Percentiles rank a stretch among this genome's conserved stretches.
These are phyloP conservation scores for Pampusana beccarii DNA, from an alignment of 2,113 vertebrate genomes.

Conservation along the genomic window DNA sequence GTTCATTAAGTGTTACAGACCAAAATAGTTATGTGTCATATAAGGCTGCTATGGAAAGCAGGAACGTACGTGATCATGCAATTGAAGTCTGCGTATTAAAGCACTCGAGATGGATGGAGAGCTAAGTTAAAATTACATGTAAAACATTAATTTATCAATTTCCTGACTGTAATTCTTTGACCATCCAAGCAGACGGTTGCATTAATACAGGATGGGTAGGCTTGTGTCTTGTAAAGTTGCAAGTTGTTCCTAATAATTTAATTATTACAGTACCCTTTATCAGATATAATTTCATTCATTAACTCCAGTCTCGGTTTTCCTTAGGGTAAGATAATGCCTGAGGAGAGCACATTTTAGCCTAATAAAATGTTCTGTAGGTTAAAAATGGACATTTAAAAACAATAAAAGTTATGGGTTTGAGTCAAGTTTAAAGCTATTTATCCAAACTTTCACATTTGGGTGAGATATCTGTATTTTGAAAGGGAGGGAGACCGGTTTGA, in stretches of 20 bases:
- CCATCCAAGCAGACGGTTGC: background rate
- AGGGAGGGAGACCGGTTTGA: background rate
- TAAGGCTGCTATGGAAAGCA: background rate
- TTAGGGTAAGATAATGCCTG: background rate
- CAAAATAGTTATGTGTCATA: slow-evolving; percentile 33
- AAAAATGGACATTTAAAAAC: background rate
- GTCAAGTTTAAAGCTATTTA: background rate
- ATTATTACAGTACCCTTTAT: background rate
- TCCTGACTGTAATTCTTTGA: background rate
- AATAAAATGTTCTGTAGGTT: background rate
- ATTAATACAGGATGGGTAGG: background rate
- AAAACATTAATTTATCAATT: background rate
- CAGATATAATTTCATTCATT: background rate
- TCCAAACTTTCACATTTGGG: background rate
- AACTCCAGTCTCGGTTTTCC: background rate
- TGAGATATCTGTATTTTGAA: background rate
- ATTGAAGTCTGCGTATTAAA: background rate
- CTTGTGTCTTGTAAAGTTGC: background rate
- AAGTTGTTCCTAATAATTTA: background rate
- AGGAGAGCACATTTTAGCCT: background rate
- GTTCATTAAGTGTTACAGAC: slow-evolving; percentile 34
- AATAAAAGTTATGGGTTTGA: background rate
- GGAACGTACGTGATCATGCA: slow-evolving; percentile 33
- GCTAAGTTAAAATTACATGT: background rate
- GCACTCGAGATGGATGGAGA: background rate